Base-by-base conservation (phyloP, 2,797 vertebrate species). In the Jordanella pulchra region DNA sequence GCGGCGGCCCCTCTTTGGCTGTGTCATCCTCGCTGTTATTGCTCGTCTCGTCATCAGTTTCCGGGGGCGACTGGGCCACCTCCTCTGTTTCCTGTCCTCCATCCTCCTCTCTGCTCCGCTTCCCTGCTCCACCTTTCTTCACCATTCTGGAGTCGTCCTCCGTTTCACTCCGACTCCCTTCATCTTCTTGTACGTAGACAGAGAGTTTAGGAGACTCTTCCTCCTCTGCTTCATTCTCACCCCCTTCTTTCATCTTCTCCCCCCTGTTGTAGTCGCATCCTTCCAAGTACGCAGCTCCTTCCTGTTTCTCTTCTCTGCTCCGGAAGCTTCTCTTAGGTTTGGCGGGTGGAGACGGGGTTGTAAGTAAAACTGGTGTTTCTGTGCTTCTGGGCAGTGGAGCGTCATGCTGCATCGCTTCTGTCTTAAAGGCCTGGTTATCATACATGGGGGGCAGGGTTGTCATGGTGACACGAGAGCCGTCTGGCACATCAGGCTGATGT, bases 301-400 rank as follows among this genome's bases (percentile, higher is more conserved):
- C 64, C 27, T 30, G 1, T 56, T 64, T 28, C 27, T 81, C 66
- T 27, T 3, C 65, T 71, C 84, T 87, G 45, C 71, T 50, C 61
- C 82, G 53, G 75, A 91, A 88, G 80, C 89, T 91, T 42, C 88
- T 86, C 70, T 89, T 77, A 50, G 93, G 83, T 80, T 94, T 93
- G 45, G 39, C 10, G 0, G 90, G 90, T 0, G 89, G 76, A 44
- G 68, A 61, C 0, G 76, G 55, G n/a, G 67, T 51, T 4, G 35
- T 23, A 0, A 67, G 21, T 0, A 39, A 1, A 64, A 2, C 3
- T 0, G 69, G 54, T 0, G 28, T 54, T 6, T 80, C 78, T 25
- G 4, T 3, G 23, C 45, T 53, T 28, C 32, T 27, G 27, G 32
- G 39, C 6, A 17, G 1, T 3, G 14, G 45, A 14, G 81, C 35